Conservation (phyloP, 2,797 vertebrate species). For the Lates japonicus region DNA sequence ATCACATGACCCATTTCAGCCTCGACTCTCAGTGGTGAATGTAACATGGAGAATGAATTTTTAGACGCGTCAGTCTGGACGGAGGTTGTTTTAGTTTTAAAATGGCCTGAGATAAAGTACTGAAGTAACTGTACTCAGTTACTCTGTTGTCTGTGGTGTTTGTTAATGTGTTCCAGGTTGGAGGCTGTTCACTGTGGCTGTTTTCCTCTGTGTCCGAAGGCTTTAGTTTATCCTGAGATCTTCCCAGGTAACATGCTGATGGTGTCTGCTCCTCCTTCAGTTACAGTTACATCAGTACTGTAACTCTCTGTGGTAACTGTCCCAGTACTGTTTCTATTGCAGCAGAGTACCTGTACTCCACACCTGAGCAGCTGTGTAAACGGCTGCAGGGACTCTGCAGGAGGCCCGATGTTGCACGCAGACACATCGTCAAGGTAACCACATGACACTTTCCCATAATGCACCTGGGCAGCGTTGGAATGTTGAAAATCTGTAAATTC, state of each 20-base stretch:
- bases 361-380: slow-evolving; percentile 96
- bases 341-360: slow-evolving; percentile 97
- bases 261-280: not conserved
- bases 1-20: no score
- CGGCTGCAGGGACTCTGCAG: slow-evolving; percentile 92
- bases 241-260: slow-evolving; percentile 91
- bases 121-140: no score
- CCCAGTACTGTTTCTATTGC: slow-evolving; percentile 21
- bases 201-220: slow-evolving; percentile 94
- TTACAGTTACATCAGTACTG: not conserved
- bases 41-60: no score
- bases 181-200: slow-evolving; percentile 97
- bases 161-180: slow-evolving; percentile 83
- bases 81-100: no score
- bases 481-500: not conserved
- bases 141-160: not conserved
- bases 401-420: slow-evolving; percentile 89
- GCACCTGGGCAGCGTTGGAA: not conserved
- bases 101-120: no score
- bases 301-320: not conserved
- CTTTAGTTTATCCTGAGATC: slow-evolving; percentile 96
- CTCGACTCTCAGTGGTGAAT: no score
- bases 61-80: no score
- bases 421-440: slow-evolving; percentile 92
- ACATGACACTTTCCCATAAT: slow-evolving; percentile 3